These are phyloP conservation scores for Rhimphoctona megacephalus DNA, from an alignment of 2,888 invertebrate genomes.

Conservation along the genomic window DNA sequence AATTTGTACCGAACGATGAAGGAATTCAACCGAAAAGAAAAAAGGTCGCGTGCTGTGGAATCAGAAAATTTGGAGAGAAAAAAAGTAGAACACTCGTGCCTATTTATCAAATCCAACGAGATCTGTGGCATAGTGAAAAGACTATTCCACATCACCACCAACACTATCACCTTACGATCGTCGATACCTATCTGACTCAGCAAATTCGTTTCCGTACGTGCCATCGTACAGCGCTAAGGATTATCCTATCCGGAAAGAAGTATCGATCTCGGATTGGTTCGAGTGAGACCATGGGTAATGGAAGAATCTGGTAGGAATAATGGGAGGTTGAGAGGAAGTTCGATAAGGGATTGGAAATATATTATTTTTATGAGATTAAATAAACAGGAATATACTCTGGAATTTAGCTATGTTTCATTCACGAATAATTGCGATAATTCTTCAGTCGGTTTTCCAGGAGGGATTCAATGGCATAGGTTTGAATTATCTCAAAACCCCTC, in stretches of 20 bases:
- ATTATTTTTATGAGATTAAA: slow-evolving; percentile 34
- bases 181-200: slow-evolving; percentile 52
- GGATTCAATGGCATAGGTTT: neutral
- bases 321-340: slow-evolving; percentile 24
- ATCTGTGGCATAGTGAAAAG: slow-evolving; percentile 18
- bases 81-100: slow-evolving; percentile 19
- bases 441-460: neutral
- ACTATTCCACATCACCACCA: slow-evolving; percentile 10
- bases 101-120: slow-evolving; percentile 49
- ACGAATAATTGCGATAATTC: neutral
- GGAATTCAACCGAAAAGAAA: slow-evolving; percentile 19
- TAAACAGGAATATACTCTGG: neutral
- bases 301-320: slow-evolving; percentile 55
- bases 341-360: slow-evolving; percentile 9
- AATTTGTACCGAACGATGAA: slow-evolving; percentile 24
- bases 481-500: neutral
- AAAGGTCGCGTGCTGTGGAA: slow-evolving; percentile 18
- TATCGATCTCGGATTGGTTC: slow-evolving; percentile 59
- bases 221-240: slow-evolving; percentile 50
- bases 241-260: slow-evolving; percentile 64
- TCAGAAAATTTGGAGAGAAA: neutral
- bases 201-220: slow-evolving; percentile 48
- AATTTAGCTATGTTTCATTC: neutral
- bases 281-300: slow-evolving; percentile 55
- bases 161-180: slow-evolving; percentile 22